Conservation (phyloP, 2,113 vertebrate species). For the Danionella cerebrum region DNA sequence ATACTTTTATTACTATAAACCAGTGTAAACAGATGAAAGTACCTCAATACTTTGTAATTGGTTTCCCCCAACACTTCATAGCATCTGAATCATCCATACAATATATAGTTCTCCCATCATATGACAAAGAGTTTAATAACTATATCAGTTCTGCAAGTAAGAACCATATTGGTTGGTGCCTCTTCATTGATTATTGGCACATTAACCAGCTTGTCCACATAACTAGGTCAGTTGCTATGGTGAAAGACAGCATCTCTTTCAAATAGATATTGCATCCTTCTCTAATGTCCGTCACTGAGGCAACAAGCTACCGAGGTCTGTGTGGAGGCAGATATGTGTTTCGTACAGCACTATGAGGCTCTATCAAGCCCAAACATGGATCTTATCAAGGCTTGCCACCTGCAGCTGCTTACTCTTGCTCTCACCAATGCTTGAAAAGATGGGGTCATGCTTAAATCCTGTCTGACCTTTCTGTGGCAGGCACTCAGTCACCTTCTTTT, state of each 20-base stretch:
- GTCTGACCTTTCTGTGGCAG: constrained; percentile 40
- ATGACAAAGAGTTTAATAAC: no score
- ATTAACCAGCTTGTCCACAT: not conserved
- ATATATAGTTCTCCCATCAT: no score
- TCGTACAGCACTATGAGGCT: constrained; percentile 41
- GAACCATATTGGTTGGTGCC: not conserved
- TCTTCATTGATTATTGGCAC: not conserved
- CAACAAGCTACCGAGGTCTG: constrained; percentile 32
- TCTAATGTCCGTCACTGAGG: constrained; percentile 3
- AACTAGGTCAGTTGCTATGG: not conserved
- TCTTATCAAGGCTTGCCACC: constrained; percentile 55
- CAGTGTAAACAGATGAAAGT: no score
- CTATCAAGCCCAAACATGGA: constrained; percentile 52
- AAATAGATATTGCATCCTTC: not conserved
- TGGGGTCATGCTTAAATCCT: constrained; percentile 40
- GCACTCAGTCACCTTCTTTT: constrained; percentile 16
- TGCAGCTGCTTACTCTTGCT: constrained; percentile 56
- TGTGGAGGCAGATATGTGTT: constrained; percentile 46
- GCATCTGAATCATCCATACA: no score
- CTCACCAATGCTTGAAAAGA: constrained; percentile 44
- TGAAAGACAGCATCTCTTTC: not conserved
- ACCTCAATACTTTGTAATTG: no score
- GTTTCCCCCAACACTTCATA: no score
- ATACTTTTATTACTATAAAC: no score
- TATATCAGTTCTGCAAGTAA: no score